Percentiles rank a stretch among this genome's conserved stretches.
Conservation (phyloP, 1,140 invertebrate genomes). For the Bathynomus jamesi region DNA sequence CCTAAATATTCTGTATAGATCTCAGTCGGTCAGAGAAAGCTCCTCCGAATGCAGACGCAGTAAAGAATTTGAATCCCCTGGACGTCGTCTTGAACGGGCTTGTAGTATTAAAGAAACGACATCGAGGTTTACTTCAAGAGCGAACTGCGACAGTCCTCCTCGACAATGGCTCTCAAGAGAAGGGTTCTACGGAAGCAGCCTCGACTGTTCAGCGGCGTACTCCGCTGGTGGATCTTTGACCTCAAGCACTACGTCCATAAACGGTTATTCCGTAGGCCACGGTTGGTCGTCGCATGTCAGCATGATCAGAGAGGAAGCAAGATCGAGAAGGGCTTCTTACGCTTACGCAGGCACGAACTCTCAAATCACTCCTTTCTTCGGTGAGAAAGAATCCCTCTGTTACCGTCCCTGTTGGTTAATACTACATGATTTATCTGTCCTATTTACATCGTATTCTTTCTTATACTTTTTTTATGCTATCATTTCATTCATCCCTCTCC, state of each 20-base stretch:
- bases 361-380: not conserved
- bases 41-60: not conserved
- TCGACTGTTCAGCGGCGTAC: not conserved
- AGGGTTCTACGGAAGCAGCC: not conserved
- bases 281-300: slow-evolving; percentile 14
- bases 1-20: too few species aligned
- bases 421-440: not conserved
- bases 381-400: not conserved
- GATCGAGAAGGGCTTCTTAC: not conserved
- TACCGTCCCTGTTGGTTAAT: not conserved
- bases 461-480: too few species aligned
- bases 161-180: slow-evolving; percentile 9
- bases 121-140: not conserved
- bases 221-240: slow-evolving; percentile 4
- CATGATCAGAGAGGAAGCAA: slow-evolving; percentile 14
- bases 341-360: not conserved
- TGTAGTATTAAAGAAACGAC: slow-evolving; percentile 15
- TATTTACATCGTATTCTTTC: not conserved
- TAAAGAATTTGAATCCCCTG: not conserved
- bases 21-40: not conserved
- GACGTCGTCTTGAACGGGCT: slow-evolving; percentile 7
- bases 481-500: too few species aligned
- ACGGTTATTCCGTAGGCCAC: not conserved
- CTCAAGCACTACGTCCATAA: not conserved
- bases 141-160: not conserved